These are phyloP conservation scores for Patella ulyssiponensis DNA, from an alignment of 2,888 invertebrate genomes.

Conservation along the genomic window DNA sequence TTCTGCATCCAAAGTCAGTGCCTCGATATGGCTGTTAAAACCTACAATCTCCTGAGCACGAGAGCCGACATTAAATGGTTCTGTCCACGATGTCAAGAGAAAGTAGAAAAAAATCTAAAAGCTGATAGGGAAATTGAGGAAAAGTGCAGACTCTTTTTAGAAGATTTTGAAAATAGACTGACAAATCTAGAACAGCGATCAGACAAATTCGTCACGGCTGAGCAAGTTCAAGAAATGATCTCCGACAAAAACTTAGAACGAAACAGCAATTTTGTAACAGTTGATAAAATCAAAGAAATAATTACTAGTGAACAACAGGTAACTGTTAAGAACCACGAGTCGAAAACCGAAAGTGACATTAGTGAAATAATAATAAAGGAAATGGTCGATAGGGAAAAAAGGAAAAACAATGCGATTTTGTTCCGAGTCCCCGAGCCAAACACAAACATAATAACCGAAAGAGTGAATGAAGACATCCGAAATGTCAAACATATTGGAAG, in stretches of 20 bases:
- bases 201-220: not conserved
- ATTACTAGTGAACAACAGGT: not conserved
- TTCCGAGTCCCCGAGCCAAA: not conserved
- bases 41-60: not conserved
- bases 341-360: not conserved
- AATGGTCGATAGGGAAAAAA: not conserved
- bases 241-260: too few relatives aligned
- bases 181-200: not conserved
- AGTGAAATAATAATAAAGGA: not conserved
- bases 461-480: not conserved
- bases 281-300: too few relatives aligned
- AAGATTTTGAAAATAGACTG: not conserved
- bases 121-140: not conserved
- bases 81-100: not conserved
- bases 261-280: too few relatives aligned
- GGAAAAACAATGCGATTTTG: not conserved
- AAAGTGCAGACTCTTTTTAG: not conserved
- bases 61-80: not conserved
- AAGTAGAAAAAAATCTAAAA: not conserved
- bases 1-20: too few relatives aligned
- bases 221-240: not conserved
- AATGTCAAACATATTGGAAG: not conserved
- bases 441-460: not conserved
- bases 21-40: not conserved
- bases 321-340: not conserved